Evolutionary conservation across 2,888 invertebrate genomes (phyloP), one percentile per base, ranked within the genome.

Genomic region (Apamea monoglypha): DNA sequence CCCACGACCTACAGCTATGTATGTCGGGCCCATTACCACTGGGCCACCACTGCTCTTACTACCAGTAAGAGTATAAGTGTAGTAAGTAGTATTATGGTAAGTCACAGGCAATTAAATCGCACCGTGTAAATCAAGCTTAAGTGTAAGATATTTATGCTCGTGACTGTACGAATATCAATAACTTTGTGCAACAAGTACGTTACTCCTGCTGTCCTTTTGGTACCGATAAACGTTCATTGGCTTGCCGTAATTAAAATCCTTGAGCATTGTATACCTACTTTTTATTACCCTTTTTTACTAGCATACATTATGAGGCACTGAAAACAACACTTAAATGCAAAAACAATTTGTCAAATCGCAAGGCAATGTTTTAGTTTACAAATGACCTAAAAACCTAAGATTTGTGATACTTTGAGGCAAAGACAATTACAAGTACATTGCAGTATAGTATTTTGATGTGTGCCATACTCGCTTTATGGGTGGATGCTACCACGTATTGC

Each of bases 161-260:
- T 21, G 44, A 47, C n/a, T 47, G 7, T 32, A 53, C 32, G 18
- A 53, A 64, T 40, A 53, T 44, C 18, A 74, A 74, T 53, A 73
- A 36, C 47, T 47, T 47, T 47, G 21, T 21, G 56, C n/a, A 63
- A 40, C n/a, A 32, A 25, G 53, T 71, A 25, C 40, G 61, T 67
- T 80, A 74, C 56, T 74, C 68, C 77, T 64, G 29, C n/a, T 71
- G 80, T 78, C 82, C 80, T 85, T 83, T 61, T 71, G 25, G 70
- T 16, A 68, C 76, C 59, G 69, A 78, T 72, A 53, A 29, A 69
- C 61, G 80, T 85, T 85, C 83, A 71, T 80, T 82, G 72, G 68
- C 85, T 76, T 69, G 44, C n/a, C 47, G 29, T 83, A 76, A 85
- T 75, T 78, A 81, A 86, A 81, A 78, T 75, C 79, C 73, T 85